Conservation (phyloP, 2,113 vertebrate species). For the Nibea albiflora region DNA sequence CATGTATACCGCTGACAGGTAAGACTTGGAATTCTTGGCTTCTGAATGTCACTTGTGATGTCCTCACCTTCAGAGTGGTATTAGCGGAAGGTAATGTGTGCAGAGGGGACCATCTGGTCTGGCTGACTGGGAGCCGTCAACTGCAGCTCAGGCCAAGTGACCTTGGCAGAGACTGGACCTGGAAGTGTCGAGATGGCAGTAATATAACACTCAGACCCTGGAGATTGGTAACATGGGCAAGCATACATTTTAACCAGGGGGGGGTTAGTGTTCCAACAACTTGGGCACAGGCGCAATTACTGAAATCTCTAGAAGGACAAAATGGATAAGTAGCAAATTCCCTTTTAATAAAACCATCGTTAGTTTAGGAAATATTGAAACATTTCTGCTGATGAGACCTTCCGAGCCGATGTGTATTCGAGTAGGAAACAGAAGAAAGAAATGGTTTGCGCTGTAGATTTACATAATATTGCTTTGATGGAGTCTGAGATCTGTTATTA, state of each 20-base stretch:
- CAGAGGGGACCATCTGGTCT: slow-evolving; percentile 81
- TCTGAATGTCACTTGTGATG: slow-evolving; percentile 70
- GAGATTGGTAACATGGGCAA: slow-evolving; percentile 47
- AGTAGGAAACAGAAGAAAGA: neutral
- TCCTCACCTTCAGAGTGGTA: slow-evolving; percentile 77
- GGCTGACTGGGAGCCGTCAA: slow-evolving; percentile 75
- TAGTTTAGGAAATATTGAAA: neutral
- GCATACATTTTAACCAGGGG: slow-evolving; percentile 51
- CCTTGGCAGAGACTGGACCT: slow-evolving; percentile 74
- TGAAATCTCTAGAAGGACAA: slow-evolving; percentile 10
- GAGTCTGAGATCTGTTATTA: neutral
- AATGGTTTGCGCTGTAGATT: neutral
- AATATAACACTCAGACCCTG: slow-evolving; percentile 65
- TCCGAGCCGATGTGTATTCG: neutral
- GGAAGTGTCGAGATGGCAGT: slow-evolving; percentile 66
- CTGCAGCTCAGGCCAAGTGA: slow-evolving; percentile 77
- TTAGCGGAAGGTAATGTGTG: slow-evolving; percentile 69
- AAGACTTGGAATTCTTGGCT: slow-evolving; percentile 35
- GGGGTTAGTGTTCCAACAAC: slow-evolving; percentile 15
- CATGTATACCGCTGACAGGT: slow-evolving; percentile 27
- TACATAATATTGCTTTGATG: slow-evolving; percentile 7
- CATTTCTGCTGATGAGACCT: neutral
- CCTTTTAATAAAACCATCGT: neutral
- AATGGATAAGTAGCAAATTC: neutral
- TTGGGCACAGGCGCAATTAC: slow-evolving; percentile 6